These are phyloP conservation scores for Falco punctatus DNA, from an alignment of 2,113 vertebrate species.

Conservation along the genomic window DNA sequence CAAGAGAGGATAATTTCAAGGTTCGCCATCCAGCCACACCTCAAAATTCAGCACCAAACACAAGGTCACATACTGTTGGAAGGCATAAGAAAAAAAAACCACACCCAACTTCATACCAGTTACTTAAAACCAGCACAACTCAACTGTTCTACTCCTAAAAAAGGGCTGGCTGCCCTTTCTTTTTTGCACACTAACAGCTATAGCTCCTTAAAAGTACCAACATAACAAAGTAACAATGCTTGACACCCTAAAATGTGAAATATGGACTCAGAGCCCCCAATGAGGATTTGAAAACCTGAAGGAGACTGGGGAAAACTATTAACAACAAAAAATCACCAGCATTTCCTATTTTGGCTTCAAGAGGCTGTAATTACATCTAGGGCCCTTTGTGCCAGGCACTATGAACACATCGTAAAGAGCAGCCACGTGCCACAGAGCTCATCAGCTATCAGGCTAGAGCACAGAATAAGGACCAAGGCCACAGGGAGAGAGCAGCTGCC, in stretches of 20 bases:
- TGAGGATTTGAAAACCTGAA: background rate
- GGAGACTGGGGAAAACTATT: background rate
- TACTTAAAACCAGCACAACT: background rate
- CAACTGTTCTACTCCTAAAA: background rate
- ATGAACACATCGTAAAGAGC: background rate
- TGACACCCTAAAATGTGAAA: background rate
- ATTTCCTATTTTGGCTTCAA: background rate
- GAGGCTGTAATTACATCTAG: background rate
- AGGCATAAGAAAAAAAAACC: rapidly evolving
- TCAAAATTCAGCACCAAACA: background rate
- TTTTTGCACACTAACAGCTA: background rate
- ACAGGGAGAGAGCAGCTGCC: background rate
- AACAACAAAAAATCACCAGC: too few species aligned
- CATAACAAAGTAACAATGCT: background rate
- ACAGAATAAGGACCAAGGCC: background rate
- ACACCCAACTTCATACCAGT: background rate
- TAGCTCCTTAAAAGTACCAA: background rate
- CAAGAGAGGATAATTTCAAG: background rate
- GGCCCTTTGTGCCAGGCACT: background rate
- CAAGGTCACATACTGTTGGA: background rate
- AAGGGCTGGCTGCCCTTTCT: background rate
- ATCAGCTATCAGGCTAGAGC: rapidly evolving
- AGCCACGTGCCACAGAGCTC: background rate
- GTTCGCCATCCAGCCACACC: background rate
- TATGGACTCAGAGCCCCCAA: background rate